Evolutionary conservation across 2,797 vertebrate genomes (phyloP).

Genomic region (Oreochromis grahami): DNA sequence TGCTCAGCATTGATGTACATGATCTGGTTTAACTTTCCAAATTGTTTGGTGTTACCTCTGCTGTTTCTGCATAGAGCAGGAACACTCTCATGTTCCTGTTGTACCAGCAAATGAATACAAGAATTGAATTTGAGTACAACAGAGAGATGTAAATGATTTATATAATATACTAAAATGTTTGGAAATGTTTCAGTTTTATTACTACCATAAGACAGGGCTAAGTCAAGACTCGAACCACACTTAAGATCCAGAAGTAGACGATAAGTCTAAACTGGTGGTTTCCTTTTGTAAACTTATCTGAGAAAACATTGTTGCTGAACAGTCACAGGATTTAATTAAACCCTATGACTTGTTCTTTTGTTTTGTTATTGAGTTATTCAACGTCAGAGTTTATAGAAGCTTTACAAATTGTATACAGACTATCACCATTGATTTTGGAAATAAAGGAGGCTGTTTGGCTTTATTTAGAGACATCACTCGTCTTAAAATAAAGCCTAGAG

Average conservation of each 20-base stretch:
- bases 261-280: not conserved
- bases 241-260: not conserved
- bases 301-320: not conserved
- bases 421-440: not conserved
- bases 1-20: not conserved
- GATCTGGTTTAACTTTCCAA: not conserved
- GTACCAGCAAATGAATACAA: not conserved
- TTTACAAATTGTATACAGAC: not conserved
- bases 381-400: not conserved
- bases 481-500: not conserved
- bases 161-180: not conserved
- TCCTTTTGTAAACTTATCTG: not conserved
- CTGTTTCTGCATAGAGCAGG: not conserved
- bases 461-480: not conserved
- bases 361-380: not conserved
- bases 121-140: not conserved
- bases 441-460: not conserved
- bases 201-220: rapidly evolving
- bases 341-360: not conserved
- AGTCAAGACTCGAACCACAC: not conserved
- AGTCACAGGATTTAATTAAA: not conserved
- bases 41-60: not conserved
- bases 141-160: not conserved
- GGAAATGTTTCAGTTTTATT: not conserved
- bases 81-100: not conserved